Conservation (phyloP, 2,797 vertebrate species). For the Benthosema pterotum region DNA sequence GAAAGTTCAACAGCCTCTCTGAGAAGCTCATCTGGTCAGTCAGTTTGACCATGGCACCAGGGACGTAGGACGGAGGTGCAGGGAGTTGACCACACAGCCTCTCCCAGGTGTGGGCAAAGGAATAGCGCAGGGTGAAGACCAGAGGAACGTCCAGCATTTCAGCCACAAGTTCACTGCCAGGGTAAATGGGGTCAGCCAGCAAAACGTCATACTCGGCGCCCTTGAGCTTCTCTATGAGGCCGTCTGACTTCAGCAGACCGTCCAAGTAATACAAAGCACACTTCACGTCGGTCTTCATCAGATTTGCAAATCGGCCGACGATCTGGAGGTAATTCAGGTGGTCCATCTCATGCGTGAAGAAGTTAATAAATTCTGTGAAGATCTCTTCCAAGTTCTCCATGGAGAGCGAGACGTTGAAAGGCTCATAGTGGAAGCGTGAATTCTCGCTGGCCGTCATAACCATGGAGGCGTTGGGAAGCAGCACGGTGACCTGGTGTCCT, state of each 20-base stretch:
- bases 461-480: slow-evolving; percentile 67
- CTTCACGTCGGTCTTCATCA: slow-evolving; percentile 40
- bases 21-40: slow-evolving; percentile 83
- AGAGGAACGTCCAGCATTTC: slow-evolving; percentile 80
- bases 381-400: background rate
- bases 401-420: slow-evolving; percentile 52
- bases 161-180: slow-evolving; percentile 84
- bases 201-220: slow-evolving; percentile 77
- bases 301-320: slow-evolving; percentile 62
- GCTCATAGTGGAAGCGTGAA: slow-evolving; percentile 62
- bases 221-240: slow-evolving; percentile 78
- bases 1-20: slow-evolving; percentile 81
- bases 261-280: slow-evolving; percentile 69
- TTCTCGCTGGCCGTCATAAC: slow-evolving; percentile 72
- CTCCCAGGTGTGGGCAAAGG: slow-evolving; percentile 78
- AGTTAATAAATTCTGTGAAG: slow-evolving; percentile 41
- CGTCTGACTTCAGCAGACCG: slow-evolving; percentile 68
- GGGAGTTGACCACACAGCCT: slow-evolving; percentile 86
- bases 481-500: slow-evolving; percentile 80
- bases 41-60: slow-evolving; percentile 80
- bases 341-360: slow-evolving; percentile 74
- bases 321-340: slow-evolving; percentile 75
- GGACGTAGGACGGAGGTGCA: slow-evolving; percentile 80
- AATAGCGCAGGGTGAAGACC: slow-evolving; percentile 80
- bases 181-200: slow-evolving; percentile 79